These are phyloP conservation scores for Tapirus terrestris DNA, from an alignment of 2,113 vertebrate genomes.

Conservation along the genomic window DNA sequence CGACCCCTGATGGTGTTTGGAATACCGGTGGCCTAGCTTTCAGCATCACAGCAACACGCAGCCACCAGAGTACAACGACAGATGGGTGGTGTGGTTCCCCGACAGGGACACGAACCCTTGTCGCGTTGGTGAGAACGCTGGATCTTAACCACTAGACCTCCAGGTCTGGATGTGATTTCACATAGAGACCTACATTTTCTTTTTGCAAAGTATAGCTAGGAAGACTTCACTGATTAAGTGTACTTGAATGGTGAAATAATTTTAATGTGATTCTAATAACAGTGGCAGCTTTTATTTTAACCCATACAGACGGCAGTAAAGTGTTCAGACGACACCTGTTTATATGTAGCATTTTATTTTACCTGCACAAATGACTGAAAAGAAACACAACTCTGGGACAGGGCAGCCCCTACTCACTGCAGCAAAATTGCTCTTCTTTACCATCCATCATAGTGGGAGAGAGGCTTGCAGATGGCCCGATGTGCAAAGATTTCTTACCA, in stretches of 20 bases:
- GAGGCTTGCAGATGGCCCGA: neutral
- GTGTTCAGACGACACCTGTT: constrained; percentile 68
- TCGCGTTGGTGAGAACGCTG: no score
- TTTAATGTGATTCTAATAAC: constrained; percentile 67
- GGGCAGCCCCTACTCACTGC: neutral
- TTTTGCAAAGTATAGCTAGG: constrained; percentile 6
- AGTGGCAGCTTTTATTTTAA: constrained; percentile 66
- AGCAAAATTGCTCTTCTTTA: constrained; percentile 36
- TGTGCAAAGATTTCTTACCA: neutral
- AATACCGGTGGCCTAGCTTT: no score
- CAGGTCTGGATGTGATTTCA: neutral
- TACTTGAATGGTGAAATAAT: constrained; percentile 68
- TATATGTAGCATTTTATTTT: constrained; percentile 69
- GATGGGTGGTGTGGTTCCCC: no score
- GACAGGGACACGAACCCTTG: no score
- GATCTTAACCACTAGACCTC: no score
- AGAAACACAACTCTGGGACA: constrained; percentile 53
- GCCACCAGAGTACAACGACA: no score
- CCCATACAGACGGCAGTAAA: constrained; percentile 32
- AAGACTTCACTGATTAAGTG: constrained; percentile 51
- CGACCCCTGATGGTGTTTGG: no score
- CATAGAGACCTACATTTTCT: neutral
- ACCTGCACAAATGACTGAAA: constrained; percentile 60
- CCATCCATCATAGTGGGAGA: constrained; percentile 37
- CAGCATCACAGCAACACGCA: no score